Evolutionary conservation across 2,113 vertebrate species (phyloP).

Genomic region (Myodes glareolus): DNA sequence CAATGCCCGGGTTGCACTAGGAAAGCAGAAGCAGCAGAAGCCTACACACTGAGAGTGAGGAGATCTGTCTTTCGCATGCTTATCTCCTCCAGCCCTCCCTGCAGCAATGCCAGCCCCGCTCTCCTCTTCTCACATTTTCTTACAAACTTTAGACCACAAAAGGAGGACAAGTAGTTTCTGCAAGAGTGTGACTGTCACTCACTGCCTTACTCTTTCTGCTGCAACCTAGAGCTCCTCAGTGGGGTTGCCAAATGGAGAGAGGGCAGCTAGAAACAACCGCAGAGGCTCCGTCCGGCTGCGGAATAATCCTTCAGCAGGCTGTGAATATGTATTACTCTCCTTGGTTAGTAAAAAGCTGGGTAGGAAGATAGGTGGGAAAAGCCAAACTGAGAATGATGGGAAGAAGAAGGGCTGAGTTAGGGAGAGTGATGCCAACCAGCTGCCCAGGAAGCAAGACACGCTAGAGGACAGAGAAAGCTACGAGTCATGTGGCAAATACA

Average conservation of each 20-base stretch:
- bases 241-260: neutral
- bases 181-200: neutral
- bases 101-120: neutral
- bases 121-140: neutral
- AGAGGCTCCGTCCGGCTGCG: neutral
- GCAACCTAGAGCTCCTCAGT: neutral
- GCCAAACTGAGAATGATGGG: neutral
- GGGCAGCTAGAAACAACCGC: neutral
- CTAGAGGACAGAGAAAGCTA: neutral
- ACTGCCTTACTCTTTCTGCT: neutral
- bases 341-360: neutral
- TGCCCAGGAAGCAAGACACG: neutral
- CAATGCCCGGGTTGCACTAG: neutral
- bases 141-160: neutral
- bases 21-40: neutral
- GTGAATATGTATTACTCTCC: neutral
- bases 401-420: neutral
- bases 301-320: neutral
- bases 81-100: neutral
- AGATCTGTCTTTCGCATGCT: neutral
- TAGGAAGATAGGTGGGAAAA: neutral
- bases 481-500: neutral
- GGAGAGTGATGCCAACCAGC: neutral
- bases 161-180: neutral
- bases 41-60: neutral